A percentile compares a stretch with the other conserved stretches of the same genome.
phyloP scores from a whole-genome alignment of 2,888 invertebrate species.

The Schizotus pectinicornis region DNA sequence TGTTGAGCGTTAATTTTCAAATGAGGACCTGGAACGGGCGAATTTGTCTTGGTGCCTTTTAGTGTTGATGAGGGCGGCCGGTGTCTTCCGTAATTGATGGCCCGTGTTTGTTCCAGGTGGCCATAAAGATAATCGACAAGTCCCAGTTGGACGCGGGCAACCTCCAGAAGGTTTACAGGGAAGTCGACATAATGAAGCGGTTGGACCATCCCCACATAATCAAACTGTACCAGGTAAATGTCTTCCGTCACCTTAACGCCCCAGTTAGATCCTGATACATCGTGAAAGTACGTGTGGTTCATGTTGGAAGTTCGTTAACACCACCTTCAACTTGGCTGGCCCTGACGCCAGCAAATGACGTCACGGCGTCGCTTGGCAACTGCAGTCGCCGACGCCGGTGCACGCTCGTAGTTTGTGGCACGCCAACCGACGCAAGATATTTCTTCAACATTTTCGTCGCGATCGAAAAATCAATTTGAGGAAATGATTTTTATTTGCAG shows the following conservation, averaged over 20 bases:
- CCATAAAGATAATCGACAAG: slow-evolving; percentile 96
- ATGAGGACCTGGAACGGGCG: too few species aligned
- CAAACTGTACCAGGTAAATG: slow-evolving; percentile 88
- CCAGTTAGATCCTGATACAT: too few species aligned
- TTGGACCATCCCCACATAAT: slow-evolving; percentile 98
- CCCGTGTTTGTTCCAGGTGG: slow-evolving; percentile 74
- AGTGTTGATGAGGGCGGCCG: neutral
- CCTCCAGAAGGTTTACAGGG: slow-evolving; percentile 93
- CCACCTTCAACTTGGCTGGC: slow-evolving; percentile 56
- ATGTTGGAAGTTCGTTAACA: slow-evolving; percentile 50
- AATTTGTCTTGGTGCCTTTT: too few species aligned
- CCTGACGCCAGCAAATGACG: slow-evolving; percentile 52
- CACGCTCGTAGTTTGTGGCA: slow-evolving; percentile 24
- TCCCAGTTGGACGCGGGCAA: slow-evolving; percentile 89
- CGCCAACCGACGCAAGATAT: neutral
- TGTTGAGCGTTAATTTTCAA: too few species aligned
- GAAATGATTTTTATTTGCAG: slow-evolving; percentile 63
- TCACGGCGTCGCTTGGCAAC: slow-evolving; percentile 48
- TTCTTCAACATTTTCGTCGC: neutral
- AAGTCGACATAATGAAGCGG: slow-evolving; percentile 97
- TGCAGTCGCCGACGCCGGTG: slow-evolving; percentile 34
- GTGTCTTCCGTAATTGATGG: neutral
- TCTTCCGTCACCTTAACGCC: neutral
- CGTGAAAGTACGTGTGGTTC: slow-evolving; percentile 1
- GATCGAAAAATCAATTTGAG: slow-evolving; percentile 12